Base-by-base conservation (phyloP, 2,113 vertebrate genomes). In the Apteryx owenii region DNA sequence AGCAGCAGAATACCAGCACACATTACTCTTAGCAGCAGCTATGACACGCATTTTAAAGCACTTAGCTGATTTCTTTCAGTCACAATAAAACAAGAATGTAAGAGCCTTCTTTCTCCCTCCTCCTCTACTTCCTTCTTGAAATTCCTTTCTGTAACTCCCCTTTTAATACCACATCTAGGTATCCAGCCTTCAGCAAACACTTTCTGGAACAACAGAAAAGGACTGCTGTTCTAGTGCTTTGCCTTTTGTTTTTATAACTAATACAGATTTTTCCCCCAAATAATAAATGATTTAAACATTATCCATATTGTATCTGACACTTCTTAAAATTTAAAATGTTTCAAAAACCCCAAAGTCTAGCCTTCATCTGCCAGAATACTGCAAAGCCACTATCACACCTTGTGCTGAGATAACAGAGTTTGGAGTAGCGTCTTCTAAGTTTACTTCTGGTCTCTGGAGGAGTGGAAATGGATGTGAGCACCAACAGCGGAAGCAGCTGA, bases 201-300 rank as follows among this genome's bases (percentile, higher is more conserved):
- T 82, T 60, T 90, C 70, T 60, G 76, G 66, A 75, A 92, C 58
- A 89, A 81, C 38, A 93, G 92, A 84, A 90, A 94, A 21, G 81
- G 95, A 80, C 48, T 71, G 95, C 95, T 96, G 95, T 95, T 94
- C 94, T 60, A 85, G 82, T 77, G 84, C 90, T 91, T 89, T 83
- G 79, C 61, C 84, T 75, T 97, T 96, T 97, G 94, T 97, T 98
- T 97, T 97, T 93, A 97, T 96, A 97, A 98, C 96, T 97, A 94
- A 98, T 97, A 97, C 36, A 97, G 91, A 96, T 94, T 95, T 89
- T 81, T 83, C 84, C 88, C 85, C 90, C 77, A 95, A 70, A 82
- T 75, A 95, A 96, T 97, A 89, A 95, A 97, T 95, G 73, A 96
- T 97, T 97, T 94, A 97, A 96, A 83, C 78, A 71, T 96, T 95